Conservation (phyloP, 2,113 vertebrate species). For the Tupaia tana region DNA sequence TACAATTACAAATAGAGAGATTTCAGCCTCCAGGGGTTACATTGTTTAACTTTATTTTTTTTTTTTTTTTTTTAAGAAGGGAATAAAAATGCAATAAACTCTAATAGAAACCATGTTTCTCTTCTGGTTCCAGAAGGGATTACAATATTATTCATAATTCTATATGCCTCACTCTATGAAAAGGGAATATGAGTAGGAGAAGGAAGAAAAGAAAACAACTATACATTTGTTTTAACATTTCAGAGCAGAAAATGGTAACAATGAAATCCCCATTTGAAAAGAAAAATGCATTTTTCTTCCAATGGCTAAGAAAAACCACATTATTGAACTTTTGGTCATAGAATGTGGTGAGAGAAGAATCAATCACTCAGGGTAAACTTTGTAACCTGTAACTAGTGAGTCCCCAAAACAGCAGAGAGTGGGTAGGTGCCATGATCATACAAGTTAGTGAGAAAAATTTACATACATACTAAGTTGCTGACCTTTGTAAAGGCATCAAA, state of each 20-base stretch:
- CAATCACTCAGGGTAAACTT: constrained; percentile 28
- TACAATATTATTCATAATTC: constrained; percentile 76
- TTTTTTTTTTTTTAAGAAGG: constrained; percentile 67
- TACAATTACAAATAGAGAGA: constrained; percentile 21
- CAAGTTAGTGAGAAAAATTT: neutral
- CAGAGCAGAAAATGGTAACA: constrained; percentile 68
- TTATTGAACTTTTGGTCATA: constrained; percentile 9
- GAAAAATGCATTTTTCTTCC: constrained; percentile 64
- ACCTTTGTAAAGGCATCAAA: neutral
- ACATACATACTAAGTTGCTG: neutral
- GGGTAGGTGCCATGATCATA: neutral
- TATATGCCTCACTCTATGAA: constrained; percentile 45
- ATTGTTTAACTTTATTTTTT: constrained; percentile 44
- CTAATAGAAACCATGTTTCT: constrained; percentile 77
- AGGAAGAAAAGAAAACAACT: constrained; percentile 58
- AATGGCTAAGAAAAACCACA: constrained; percentile 60
- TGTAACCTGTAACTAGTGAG: neutral
- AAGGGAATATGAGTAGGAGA: constrained; percentile 58
- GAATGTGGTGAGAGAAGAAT: constrained; percentile 35
- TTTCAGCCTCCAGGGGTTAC: constrained; percentile 25
- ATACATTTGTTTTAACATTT: constrained; percentile 73
- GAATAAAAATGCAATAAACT: constrained; percentile 71
- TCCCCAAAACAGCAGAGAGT: neutral
- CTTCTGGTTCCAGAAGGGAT: constrained; percentile 64
- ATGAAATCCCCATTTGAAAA: constrained; percentile 67